Evolutionary conservation across 2,888 invertebrate species (phyloP), one percentile per base, ranked within the genome.

Genomic region (Tryphoninae sp.): DNA sequence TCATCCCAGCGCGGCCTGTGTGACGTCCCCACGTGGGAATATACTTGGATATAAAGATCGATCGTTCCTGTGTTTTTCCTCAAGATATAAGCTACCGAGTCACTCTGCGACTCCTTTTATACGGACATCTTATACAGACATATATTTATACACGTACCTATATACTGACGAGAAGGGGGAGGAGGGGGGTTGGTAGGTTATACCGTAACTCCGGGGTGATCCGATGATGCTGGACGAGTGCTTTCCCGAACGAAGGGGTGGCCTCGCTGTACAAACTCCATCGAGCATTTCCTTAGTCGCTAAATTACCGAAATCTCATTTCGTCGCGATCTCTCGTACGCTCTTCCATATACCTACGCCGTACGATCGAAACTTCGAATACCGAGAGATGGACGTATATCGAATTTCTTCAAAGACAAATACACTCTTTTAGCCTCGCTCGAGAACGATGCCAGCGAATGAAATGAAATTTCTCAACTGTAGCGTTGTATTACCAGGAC

Each of bases 11-110:
- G 58, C 62, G 62, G 58, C 77, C 68, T 73, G 82, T 33, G 68
- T 73, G 79, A 79, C 76, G 68, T 79, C 33, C 71, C 72, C 79
- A 79, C 79, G 73, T 74, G 77, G 79, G 80, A 77, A 80, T 73
- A 82, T 74, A 77, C 76, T 61, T 42, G 68, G 51, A 80, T 80
- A 82, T 82, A 82, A 82, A 82, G 82, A 82, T 82, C 82, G 82
- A 82, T 82, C 82, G 82, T 82, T 80, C 45, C 77, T 69, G 64
- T 77, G 64, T 82, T 76, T 76, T 61, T 23, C 53, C 53, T 16
- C 68, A 59, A 51, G 61, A 73, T 62, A 55, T 68, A 79, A 79
- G 42, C 79, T 79, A 61, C 19, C 64, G 9, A 76, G 72, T 19
- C 62, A 69, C 49, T 68, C 76, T 49, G 71, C 51, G 65, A 61